These are phyloP conservation scores for Tetragonisca angustula DNA, from an alignment of 2,888 invertebrate species.

Conservation along the genomic window DNA sequence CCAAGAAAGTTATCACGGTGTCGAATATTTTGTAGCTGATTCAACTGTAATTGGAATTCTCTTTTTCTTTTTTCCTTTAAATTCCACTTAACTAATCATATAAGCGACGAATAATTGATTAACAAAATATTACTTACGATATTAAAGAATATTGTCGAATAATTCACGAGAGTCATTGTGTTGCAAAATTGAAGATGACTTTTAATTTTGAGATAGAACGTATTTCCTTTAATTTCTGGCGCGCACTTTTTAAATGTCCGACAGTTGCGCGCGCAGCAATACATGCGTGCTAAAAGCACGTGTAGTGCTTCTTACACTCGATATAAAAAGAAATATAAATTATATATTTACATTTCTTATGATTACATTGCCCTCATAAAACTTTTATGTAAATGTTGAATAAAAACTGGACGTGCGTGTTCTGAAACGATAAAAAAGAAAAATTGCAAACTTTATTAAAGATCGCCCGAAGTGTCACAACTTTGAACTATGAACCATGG, in stretches of 20 bases:
- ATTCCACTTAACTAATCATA: background rate
- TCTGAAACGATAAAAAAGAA: background rate
- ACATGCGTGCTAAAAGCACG: background rate
- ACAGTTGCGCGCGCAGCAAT: background rate
- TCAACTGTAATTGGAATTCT: background rate
- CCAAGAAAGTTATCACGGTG: background rate
- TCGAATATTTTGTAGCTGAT: background rate
- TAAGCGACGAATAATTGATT: too few relatives aligned
- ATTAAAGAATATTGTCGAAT: background rate
- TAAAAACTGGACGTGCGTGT: background rate
- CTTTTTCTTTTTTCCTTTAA: background rate
- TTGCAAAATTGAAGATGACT: too few relatives aligned
- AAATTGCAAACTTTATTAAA: background rate
- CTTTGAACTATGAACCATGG: background rate
- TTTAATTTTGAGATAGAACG: background rate
- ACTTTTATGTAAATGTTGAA: background rate
- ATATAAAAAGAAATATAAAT: too few relatives aligned
- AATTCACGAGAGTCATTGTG: background rate
- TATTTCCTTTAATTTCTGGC: background rate
- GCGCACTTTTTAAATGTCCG: conserved; percentile 8
- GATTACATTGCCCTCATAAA: too few relatives aligned
- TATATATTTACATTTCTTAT: too few relatives aligned
- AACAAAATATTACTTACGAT: background rate
- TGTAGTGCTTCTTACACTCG: background rate
- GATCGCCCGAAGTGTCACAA: background rate